Base-by-base conservation (phyloP, 2,113 vertebrate genomes). In the Gallinago media region DNA sequence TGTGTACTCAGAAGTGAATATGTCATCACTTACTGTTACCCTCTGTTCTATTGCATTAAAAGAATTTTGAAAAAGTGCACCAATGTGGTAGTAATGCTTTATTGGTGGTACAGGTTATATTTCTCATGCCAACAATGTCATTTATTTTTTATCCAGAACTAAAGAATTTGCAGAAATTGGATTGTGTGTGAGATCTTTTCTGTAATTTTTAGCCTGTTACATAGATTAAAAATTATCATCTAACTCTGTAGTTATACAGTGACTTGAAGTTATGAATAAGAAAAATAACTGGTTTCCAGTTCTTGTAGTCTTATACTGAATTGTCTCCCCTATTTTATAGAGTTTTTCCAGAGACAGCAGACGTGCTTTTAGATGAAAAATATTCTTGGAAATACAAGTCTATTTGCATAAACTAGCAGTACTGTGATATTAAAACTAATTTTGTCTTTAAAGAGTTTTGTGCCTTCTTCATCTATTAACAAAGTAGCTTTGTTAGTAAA, bases 291-390 rank as follows among this genome's bases (percentile, higher is more conserved):
- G 0, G 2, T 58, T 50, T 62, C 85, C 27, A 68, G 12, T 63
- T 87, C 29, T 40, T 65, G 4, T 44, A 27, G 25, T 89, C 13
- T 9, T 84, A 13, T 67, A 12, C 38, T 89, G 22, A 47, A 42
- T 85, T 78, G 34, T 44, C 4, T 87, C 13, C 11, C 7, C 3
- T 59, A 0, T 65, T 75, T 27, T 85, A 27, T 3, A 32, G 4
- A 0, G 2, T 15, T 85, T 84, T 78, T 9, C 31, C 8, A 2
- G 63, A 36, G 6, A 22, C 10, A n/a, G 3, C 52, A 29, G n/a
- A 49, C 11, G 3, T 87, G 14, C 27, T 85, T 81, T 52, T 75
- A 38, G 15, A 12, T 49, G 5, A 61, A 79, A 68, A 65, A 29
- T 7, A 4, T 49, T 85, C 2, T 66, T 89, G 23, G 38, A 92